Evolutionary conservation across 2,888 invertebrate genomes (phyloP), one percentile per base, ranked within the genome.

Genomic region (Mesorhabditis spiculigera): DNA sequence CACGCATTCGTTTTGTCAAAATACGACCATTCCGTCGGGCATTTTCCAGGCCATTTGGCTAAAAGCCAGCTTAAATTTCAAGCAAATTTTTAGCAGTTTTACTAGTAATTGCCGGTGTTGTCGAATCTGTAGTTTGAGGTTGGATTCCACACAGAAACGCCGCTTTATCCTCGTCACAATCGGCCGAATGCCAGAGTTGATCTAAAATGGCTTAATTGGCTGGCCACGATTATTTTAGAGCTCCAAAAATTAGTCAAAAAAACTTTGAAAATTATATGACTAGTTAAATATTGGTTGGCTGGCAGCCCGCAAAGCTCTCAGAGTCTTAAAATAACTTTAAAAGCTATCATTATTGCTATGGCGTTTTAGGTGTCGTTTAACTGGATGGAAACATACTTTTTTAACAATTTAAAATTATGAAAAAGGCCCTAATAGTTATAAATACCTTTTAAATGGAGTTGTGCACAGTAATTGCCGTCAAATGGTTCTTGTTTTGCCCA

Each of bases 51-150:
- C n/a, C 10, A 50, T 13, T 13, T n/a, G 58, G 58, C 58, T 50
- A n/a, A n/a, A 50, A 50, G n/a, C 8, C 58, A 13, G 8, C 8
- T 28, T 28, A 28, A 28, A 28, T 28, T 50, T 50, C 58, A 13
- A n/a, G 8, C 58, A 50, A 50, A 50, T 50, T 50, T 50, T 50
- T 50, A 13, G 58, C 10, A 28, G 28, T 28, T 28, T n/a, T 50
- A 50, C 58, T 50, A 50, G 58, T n/a, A 50, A 10, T 50, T 50
- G 58, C n/a, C 58, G 58, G n/a, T 50, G 58, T 50, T 10, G n/a
- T 50, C 58, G 58, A 13, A 50, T 50, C n/a, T 50, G 58, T 50
- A n/a, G 58, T 50, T n/a, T 10, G 58, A 50, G 58, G 8, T n/a
- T 10, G 58, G 3, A 50, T 50, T n/a, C 10, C 58, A 50, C 58